phyloP scores from a whole-genome alignment of 1,140 invertebrate species.

The Pseudoatta argentina region DNA sequence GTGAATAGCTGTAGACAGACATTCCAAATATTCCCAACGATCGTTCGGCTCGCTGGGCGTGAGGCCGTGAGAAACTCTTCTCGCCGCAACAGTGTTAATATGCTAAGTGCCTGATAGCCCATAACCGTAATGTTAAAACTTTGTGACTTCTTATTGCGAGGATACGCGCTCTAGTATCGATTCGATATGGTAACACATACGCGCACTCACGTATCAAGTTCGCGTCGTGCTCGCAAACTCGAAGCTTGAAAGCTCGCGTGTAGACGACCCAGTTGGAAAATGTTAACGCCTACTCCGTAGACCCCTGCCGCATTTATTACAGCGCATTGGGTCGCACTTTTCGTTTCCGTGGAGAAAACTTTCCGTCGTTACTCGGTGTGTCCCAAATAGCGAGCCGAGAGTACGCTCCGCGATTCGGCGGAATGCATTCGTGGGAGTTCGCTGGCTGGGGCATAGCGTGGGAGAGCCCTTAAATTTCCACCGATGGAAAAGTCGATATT shows the following conservation, averaged over 20 bases:
- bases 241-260: slow-evolving; percentile 3
- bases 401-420: slow-evolving; percentile 9
- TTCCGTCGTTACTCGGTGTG: slow-evolving; percentile 30
- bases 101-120: slow-evolving; percentile 56
- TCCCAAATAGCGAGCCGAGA: slow-evolving; percentile 22
- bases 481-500: slow-evolving; percentile 62
- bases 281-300: slow-evolving; percentile 15
- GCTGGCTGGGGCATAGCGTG: neutral
- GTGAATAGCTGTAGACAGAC: slow-evolving; percentile 21
- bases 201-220: slow-evolving; percentile 27
- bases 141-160: slow-evolving; percentile 57
- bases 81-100: slow-evolving; percentile 54
- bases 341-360: slow-evolving; percentile 17
- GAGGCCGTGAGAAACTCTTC: neutral
- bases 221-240: slow-evolving; percentile 24
- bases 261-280: slow-evolving; percentile 17
- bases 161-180: slow-evolving; percentile 8
- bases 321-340: slow-evolving; percentile 11
- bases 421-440: neutral
- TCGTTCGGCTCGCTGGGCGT: slow-evolving; percentile 3
- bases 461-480: slow-evolving; percentile 59
- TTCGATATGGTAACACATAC: slow-evolving; percentile 21
- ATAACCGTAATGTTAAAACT: slow-evolving; percentile 55
- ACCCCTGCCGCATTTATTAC: slow-evolving; percentile 32
- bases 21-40: slow-evolving; percentile 24